Percentiles rank a stretch among this genome's conserved stretches.
These are phyloP conservation scores for Conus betulinus DNA, from an alignment of 1,140 invertebrate genomes.

Conservation along the genomic window DNA sequence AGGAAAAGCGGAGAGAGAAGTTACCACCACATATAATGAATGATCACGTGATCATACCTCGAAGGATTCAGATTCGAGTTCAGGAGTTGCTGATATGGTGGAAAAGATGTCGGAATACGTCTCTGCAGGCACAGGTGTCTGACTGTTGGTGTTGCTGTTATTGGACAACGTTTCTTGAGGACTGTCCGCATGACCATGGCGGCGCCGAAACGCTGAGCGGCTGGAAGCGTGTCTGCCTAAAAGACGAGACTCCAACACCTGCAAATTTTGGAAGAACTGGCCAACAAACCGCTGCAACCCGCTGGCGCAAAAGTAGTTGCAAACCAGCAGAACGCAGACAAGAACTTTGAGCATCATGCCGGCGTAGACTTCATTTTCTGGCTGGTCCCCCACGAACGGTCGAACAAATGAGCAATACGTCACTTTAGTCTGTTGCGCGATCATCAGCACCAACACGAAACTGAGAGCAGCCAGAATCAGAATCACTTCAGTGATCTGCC, in stretches of 20 bases:
- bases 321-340: not conserved
- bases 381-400: not conserved
- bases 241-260: no score
- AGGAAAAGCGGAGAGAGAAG: not conserved
- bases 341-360: not conserved
- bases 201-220: no score
- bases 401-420: constrained; percentile 26
- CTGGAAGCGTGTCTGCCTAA: no score
- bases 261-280: not conserved
- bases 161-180: not conserved
- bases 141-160: constrained; percentile 32
- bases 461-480: not conserved
- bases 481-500: not conserved
- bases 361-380: not conserved
- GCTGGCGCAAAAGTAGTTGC: constrained; percentile 5
- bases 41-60: not conserved
- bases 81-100: not conserved
- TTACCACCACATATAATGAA: not conserved
- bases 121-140: not conserved
- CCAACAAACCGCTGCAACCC: not conserved
- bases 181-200: not conserved
- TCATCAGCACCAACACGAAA: constrained; percentile 12
- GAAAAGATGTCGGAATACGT: constrained; percentile 1
- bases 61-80: not conserved
- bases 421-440: constrained; percentile 17